Evolutionary conservation across 2,888 invertebrate genomes (phyloP), one percentile per base, ranked within the genome.

Genomic region (Drosophila multiciliata): DNA sequence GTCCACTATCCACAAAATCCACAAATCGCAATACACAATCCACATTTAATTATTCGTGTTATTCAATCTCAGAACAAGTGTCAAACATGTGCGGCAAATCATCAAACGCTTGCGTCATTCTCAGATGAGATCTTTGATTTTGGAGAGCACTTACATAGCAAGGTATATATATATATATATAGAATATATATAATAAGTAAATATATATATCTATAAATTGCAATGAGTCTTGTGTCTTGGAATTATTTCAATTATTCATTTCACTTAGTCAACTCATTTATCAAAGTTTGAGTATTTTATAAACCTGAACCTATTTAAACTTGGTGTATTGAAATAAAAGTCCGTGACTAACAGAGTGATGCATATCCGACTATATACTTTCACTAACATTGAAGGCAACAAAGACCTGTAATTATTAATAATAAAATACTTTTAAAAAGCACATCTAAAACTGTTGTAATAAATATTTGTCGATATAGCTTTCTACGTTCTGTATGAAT

Each of bases 21-120:
- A 52, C 49, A 42, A 45, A 3, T 23, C 60, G 33, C 49, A 59
- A 64, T 38, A 1, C 38, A 29, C 45, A 58, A 40, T 53, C 33
- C 11, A 29, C 40, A 40, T 23, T 23, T 1, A 1, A 45, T 8
- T 35, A 23, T 49, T 57, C 35, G 32, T 12, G 29, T 48, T 54
- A 60, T 26, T 17, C 53, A 54, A 60, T 40, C 23, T 9, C 33
- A 42, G 32, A 77, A 57, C 80, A 80, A 77, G 75, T 75, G 80
- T 66, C 17, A 36, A 20, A 48, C 61, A 59, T 61, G n/a, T 65
- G 58, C 53, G 38, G 55, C 38, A 55, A 38, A 55, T 26, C 55
- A 60, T 75, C 63, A 75, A 72, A 66, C 55, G 48, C 57, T 75
- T 78, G 66, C 75, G 75, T 75, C 75, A 75, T 75, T 33, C 36